phyloP scores from a whole-genome alignment of 1,140 invertebrate species.

The Saccostrea glomerata region DNA sequence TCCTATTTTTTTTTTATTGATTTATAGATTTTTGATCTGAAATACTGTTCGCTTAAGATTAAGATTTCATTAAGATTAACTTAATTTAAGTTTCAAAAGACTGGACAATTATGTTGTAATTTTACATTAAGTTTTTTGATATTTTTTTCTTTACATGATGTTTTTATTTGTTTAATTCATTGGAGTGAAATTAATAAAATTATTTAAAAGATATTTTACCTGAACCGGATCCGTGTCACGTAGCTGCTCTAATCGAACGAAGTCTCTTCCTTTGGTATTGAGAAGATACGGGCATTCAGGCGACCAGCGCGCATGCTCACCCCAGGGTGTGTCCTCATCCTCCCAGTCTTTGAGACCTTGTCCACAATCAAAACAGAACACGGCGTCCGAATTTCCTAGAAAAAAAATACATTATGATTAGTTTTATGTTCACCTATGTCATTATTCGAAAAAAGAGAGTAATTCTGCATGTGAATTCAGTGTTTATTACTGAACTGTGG shows the following conservation, averaged over 20 bases:
- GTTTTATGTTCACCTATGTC: not conserved
- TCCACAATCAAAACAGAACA: constrained; percentile 90
- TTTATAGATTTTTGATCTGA: too few species aligned
- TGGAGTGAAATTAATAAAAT: too few species aligned
- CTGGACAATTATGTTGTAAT: too few species aligned
- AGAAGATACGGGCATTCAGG: constrained; percentile 87
- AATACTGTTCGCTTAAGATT: too few species aligned
- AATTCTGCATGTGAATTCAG: not conserved
- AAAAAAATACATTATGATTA: not conserved
- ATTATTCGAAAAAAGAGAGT: not conserved
- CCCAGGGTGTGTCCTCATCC: constrained; percentile 85
- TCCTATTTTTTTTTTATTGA: too few species aligned
- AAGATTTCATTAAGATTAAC: too few species aligned
- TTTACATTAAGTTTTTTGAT: too few species aligned
- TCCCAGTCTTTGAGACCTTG: constrained; percentile 87
- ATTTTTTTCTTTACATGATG: too few species aligned
- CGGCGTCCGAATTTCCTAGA: constrained; percentile 84
- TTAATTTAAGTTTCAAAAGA: too few species aligned
- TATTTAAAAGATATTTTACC: not conserved
- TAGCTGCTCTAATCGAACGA: constrained; percentile 78
- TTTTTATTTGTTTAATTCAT: too few species aligned
- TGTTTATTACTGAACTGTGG: too few species aligned
- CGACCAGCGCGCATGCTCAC: constrained; percentile 83
- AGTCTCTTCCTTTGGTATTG: constrained; percentile 87
- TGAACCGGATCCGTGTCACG: not conserved